phyloP scores from a whole-genome alignment of 2,113 vertebrate genomes.

The Columbina picui region DNA sequence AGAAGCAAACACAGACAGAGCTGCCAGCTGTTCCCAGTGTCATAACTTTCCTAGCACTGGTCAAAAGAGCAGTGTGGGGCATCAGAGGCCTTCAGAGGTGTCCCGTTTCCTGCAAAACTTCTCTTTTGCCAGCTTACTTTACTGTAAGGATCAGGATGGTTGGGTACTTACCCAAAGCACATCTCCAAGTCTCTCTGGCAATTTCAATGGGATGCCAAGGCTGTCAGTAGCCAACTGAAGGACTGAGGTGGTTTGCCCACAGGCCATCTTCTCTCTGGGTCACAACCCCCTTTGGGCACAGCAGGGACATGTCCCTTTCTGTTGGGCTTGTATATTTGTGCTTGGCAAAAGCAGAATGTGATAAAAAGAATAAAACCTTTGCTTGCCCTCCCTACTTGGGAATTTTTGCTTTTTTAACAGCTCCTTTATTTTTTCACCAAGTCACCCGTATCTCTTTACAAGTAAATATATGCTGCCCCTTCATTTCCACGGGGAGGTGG shows the following conservation, averaged over 20 bases:
- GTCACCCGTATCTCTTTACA: background rate
- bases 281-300: background rate
- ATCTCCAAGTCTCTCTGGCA: background rate
- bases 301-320: background rate
- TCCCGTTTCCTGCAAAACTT: background rate
- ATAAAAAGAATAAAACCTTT: background rate
- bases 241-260: background rate
- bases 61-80: background rate
- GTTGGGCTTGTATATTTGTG: background rate
- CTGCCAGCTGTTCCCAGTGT: background rate
- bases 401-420: background rate
- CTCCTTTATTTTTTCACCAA: conserved; percentile 14
- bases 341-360: background rate
- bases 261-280: background rate
- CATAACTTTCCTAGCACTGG: background rate
- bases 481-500: background rate
- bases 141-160: background rate
- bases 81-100: background rate
- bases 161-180: background rate
- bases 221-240: background rate
- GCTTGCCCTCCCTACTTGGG: background rate
- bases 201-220: background rate
- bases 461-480: conserved; percentile 1
- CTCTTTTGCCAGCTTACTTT: background rate
- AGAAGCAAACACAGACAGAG: background rate